Evolutionary conservation across 2,113 vertebrate species (phyloP).

Genomic region (Chauna torquata): DNA sequence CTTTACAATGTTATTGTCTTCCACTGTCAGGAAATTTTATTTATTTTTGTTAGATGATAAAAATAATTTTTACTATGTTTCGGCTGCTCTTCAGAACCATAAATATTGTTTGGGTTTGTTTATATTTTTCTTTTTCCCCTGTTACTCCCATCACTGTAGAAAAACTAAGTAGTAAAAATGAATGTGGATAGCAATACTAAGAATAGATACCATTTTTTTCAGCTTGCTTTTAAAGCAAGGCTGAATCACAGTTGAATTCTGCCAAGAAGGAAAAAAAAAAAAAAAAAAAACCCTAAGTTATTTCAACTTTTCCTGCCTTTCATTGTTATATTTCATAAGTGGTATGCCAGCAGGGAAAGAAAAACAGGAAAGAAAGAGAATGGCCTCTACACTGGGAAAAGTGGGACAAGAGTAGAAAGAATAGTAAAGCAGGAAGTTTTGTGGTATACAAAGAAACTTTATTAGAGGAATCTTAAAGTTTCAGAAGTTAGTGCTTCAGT

Average conservation of each 20-base stretch:
- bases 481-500: not conserved
- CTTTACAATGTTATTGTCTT: not conserved
- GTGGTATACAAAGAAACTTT: not conserved
- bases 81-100: not conserved
- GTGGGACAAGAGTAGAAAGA: not conserved
- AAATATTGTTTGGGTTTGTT: not conserved
- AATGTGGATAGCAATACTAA: not conserved
- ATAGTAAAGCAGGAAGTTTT: not conserved
- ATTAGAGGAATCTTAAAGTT: not conserved
- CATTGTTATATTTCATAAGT: not conserved
- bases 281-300: too few relatives aligned
- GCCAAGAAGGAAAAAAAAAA: rapidly evolving
- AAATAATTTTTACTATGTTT: not conserved
- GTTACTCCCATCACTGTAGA: not conserved
- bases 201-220: not conserved
- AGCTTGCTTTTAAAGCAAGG: not conserved
- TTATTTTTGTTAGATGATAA: not conserved
- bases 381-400: not conserved
- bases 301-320: not conserved
- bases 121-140: not conserved
- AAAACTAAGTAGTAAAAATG: not conserved
- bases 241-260: not conserved
- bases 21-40: not conserved
- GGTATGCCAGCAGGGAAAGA: not conserved
- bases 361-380: not conserved